Evolutionary conservation across 2,888 invertebrate species (phyloP).

Genomic region (Orthosia cruda): DNA sequence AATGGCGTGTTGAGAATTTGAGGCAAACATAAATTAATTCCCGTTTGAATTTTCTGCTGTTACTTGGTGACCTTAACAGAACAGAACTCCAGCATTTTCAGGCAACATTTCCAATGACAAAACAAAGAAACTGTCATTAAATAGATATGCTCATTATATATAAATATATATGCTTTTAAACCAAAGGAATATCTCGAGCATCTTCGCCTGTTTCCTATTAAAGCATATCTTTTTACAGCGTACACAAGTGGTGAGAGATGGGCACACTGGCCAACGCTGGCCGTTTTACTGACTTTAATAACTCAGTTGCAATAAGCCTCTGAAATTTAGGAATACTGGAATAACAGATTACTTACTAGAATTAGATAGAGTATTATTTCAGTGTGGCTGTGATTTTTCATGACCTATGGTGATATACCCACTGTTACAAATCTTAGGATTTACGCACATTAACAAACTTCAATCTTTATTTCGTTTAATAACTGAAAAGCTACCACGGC

Average conservation of each 20-base stretch:
- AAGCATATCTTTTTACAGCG: conserved; percentile 57
- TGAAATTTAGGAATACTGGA: conserved; percentile 44
- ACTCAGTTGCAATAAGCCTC: conserved; percentile 57
- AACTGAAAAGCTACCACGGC: too few species aligned
- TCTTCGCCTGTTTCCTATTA: conserved; percentile 39
- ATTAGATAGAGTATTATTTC: conserved; percentile 31
- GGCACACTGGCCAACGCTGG: conserved; percentile 61
- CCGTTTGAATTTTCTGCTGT: too few species aligned
- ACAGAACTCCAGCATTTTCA: conserved; percentile 11
- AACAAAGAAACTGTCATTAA: conserved; percentile 12
- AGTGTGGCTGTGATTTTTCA: background rate
- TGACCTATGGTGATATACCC: background rate
- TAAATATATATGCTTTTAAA: conserved; percentile 34
- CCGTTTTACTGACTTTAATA: conserved; percentile 60
- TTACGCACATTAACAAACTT: too few species aligned
- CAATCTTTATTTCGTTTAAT: too few species aligned
- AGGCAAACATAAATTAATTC: too few species aligned
- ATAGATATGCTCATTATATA: too few species aligned
- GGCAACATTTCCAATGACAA: background rate
- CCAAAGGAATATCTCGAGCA: conserved; percentile 37
- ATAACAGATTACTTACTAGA: conserved; percentile 55
- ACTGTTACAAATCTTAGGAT: background rate
- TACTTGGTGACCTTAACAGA: background rate
- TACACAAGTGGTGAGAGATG: conserved; percentile 45
- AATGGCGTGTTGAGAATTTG: too few species aligned